phyloP scores from a whole-genome alignment of 2,113 vertebrate species.

The Todiramphus chloris region DNA sequence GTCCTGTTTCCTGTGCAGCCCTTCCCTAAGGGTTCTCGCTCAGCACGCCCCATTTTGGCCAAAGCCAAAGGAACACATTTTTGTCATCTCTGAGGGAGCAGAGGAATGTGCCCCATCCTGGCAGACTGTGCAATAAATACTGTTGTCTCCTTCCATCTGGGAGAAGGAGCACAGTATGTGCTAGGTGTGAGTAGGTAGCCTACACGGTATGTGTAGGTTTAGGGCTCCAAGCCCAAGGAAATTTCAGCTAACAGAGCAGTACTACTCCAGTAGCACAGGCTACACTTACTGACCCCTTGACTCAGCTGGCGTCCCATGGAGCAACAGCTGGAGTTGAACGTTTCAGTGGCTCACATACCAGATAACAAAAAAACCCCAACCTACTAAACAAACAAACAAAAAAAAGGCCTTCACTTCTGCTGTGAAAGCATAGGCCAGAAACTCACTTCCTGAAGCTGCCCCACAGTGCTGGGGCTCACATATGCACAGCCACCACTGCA shows the following conservation, averaged over 20 bases:
- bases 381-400: background rate
- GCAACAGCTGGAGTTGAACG: background rate
- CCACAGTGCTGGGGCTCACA: fast-evolving
- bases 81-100: background rate
- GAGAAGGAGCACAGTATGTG: background rate
- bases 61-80: background rate
- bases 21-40: background rate
- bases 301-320: background rate
- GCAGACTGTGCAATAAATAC: background rate
- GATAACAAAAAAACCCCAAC: background rate
- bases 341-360: background rate
- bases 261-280: background rate
- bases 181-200: too few species aligned
- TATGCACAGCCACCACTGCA: fast-evolving
- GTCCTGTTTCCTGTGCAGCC: background rate
- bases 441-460: background rate
- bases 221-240: background rate
- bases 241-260: background rate
- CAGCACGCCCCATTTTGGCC: background rate
- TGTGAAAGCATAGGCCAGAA: background rate
- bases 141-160: background rate
- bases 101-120: background rate
- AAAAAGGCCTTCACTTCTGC: background rate
- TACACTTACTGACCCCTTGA: background rate
- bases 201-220: background rate